Percentiles rank a stretch among this genome's conserved stretches.
phyloP scores from a whole-genome alignment of 2,797 vertebrate species.

The Melopsittacus undulatus region DNA sequence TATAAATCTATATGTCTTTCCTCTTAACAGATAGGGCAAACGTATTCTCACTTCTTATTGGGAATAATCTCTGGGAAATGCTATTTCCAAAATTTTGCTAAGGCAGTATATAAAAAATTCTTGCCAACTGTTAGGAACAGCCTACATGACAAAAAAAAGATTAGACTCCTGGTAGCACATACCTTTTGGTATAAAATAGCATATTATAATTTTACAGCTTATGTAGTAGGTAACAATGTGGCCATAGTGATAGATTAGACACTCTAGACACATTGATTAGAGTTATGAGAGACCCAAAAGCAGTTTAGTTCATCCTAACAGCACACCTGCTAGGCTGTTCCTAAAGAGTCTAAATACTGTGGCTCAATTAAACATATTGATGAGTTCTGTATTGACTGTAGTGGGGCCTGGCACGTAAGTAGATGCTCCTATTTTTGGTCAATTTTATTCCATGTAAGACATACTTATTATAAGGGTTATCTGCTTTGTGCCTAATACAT shows the following conservation, averaged over 20 bases:
- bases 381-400: not conserved
- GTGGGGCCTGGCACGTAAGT: not conserved
- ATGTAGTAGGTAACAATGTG: not conserved
- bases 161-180: not conserved
- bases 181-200: not conserved
- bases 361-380: not conserved
- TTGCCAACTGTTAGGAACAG: not conserved
- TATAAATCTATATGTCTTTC: not conserved
- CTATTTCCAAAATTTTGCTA: not conserved
- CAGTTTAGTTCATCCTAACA: too few relatives aligned
- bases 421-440: not conserved
- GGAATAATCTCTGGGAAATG: not conserved
- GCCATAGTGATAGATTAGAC: not conserved
- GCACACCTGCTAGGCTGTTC: too few relatives aligned
- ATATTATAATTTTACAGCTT: not conserved
- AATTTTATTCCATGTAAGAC: not conserved
- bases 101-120: not conserved
- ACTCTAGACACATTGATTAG: too few relatives aligned
- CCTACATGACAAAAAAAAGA: not conserved
- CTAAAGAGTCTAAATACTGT: too few relatives aligned
- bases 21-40: not conserved
- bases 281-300: not conserved
- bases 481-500: not conserved
- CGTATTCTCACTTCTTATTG: not conserved
- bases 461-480: not conserved